Evolutionary conservation across 2,797 vertebrate species (phyloP).

Genomic region (Myoxocephalus aenaeus): DNA sequence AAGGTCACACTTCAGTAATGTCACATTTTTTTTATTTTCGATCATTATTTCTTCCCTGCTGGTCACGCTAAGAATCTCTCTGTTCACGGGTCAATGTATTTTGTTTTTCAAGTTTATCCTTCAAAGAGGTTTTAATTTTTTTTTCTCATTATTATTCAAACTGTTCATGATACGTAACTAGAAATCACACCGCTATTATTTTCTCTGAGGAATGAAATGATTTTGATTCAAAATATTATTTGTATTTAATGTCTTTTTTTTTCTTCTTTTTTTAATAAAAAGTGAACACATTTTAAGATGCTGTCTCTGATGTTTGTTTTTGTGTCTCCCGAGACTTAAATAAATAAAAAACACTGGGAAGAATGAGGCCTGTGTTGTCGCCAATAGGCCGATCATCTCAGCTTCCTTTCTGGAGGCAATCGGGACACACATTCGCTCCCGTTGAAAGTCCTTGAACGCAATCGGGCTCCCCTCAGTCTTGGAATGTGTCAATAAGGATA

Average conservation of each 20-base stretch:
- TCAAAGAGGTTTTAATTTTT: slow-evolving; percentile 55
- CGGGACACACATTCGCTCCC: slow-evolving; percentile 40
- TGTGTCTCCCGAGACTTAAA: background rate
- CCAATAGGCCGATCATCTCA: background rate
- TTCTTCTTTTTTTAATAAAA: slow-evolving; percentile 79
- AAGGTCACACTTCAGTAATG: slow-evolving; percentile 67
- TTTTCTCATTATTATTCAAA: slow-evolving; percentile 59
- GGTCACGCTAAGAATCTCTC: slow-evolving; percentile 78
- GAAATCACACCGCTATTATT: slow-evolving; percentile 81
- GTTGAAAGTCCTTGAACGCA: slow-evolving; percentile 50
- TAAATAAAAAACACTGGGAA: background rate
- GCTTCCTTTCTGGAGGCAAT: slow-evolving; percentile 31
- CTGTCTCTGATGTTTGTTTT: slow-evolving; percentile 37
- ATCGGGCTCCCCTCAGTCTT: slow-evolving; percentile 74
- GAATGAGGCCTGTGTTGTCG: slow-evolving; percentile 7
- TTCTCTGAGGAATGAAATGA: slow-evolving; percentile 79
- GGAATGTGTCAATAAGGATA: slow-evolving; percentile 82
- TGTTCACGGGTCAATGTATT: slow-evolving; percentile 87
- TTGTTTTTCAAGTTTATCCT: slow-evolving; percentile 71
- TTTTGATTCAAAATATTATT: slow-evolving; percentile 83
- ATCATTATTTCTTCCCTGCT: slow-evolving; percentile 45
- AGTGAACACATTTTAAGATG: slow-evolving; percentile 85
- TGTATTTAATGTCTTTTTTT: slow-evolving; percentile 89
- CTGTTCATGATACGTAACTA: slow-evolving; percentile 83
- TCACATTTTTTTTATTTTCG: slow-evolving; percentile 64